Conservation (phyloP, 2,888 invertebrate genomes). For the Drosophila subquinaria region DNA sequence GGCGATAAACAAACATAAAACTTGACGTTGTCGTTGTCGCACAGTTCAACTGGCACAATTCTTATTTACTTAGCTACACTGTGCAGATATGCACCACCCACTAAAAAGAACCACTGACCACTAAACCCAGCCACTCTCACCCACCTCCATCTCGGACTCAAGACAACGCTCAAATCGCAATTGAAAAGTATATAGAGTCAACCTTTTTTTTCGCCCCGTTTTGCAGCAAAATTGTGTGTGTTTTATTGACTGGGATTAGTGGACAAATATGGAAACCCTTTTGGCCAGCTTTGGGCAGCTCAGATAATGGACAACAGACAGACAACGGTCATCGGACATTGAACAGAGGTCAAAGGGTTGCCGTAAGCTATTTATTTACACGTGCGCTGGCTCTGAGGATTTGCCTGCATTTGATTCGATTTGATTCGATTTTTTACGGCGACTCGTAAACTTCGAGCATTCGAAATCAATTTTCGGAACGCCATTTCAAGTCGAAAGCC, state of each 20-base stretch:
- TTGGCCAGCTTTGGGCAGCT: slow-evolving; percentile 38
- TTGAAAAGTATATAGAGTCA: slow-evolving; percentile 56
- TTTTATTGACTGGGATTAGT: slow-evolving; percentile 78
- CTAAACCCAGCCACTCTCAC: neutral
- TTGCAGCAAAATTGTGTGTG: slow-evolving; percentile 66
- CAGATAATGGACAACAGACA: slow-evolving; percentile 59
- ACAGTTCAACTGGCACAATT: slow-evolving; percentile 75
- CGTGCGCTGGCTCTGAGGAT: slow-evolving; percentile 65
- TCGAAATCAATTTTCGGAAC: slow-evolving; percentile 67
- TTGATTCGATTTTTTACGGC: slow-evolving; percentile 77
- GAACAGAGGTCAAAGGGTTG: slow-evolving; percentile 59
- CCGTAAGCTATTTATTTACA: slow-evolving; percentile 73
- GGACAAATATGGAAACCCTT: slow-evolving; percentile 54
- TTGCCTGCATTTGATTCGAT: slow-evolving; percentile 67
- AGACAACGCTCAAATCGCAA: slow-evolving; percentile 46
- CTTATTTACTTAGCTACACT: slow-evolving; percentile 72
- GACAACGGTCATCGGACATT: slow-evolving; percentile 29
- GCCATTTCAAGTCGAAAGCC: slow-evolving; percentile 29
- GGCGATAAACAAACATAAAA: slow-evolving; percentile 80
- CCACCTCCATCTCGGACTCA: neutral
- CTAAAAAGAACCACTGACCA: neutral
- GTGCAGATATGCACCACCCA: slow-evolving; percentile 47
- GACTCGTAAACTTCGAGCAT: slow-evolving; percentile 56
- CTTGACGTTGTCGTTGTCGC: slow-evolving; percentile 66
- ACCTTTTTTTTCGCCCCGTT: slow-evolving; percentile 29